Conservation (phyloP, 2,888 invertebrate genomes). For the Yponomeuta cagnagella region DNA sequence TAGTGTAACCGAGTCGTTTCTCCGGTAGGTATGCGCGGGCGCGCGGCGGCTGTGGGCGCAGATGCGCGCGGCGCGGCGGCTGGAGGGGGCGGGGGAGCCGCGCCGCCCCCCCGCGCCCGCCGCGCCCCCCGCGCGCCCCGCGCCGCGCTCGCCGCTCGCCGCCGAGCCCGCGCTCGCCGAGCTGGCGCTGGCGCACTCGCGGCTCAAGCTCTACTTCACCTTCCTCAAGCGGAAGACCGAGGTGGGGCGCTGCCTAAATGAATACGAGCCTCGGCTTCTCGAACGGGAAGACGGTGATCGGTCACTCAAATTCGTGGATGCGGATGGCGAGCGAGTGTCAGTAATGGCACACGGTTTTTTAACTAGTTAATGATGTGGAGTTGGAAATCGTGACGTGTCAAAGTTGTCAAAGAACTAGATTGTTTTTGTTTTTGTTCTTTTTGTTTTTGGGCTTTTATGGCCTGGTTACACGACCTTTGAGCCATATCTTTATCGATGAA, state of each 20-base stretch:
- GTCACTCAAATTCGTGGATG: too few relatives aligned
- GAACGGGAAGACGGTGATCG: too few relatives aligned
- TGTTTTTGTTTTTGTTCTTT: too few relatives aligned
- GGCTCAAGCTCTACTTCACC: slow-evolving; percentile 92
- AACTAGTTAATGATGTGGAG: too few relatives aligned
- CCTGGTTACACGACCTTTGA: too few relatives aligned
- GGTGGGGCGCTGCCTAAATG: slow-evolving; percentile 51
- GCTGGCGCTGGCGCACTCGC: slow-evolving; percentile 91
- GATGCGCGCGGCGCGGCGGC: slow-evolving; percentile 9
- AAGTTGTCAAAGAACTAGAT: too few relatives aligned
- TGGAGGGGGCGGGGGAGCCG: not conserved
- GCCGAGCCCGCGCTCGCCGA: slow-evolving; percentile 93
- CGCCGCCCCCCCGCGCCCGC: slow-evolving; percentile 30
- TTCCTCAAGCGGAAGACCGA: slow-evolving; percentile 87
- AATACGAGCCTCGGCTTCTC: too few relatives aligned
- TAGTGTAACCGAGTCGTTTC: not conserved
- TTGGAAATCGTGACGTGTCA: too few relatives aligned
- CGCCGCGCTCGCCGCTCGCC: slow-evolving; percentile 29
- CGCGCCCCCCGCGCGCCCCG: slow-evolving; percentile 29
- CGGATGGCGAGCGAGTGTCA: too few relatives aligned
- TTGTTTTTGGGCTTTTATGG: too few relatives aligned
- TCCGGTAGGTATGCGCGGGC: slow-evolving; percentile 12
- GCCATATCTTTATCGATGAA: too few relatives aligned
- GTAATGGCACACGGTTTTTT: too few relatives aligned
- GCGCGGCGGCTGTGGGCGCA: not conserved